A percentile compares a stretch with the other conserved stretches of the same genome.
Evolutionary conservation across 2,113 vertebrate genomes (phyloP).

Genomic region (pig (Sus scrofa)): DNA sequence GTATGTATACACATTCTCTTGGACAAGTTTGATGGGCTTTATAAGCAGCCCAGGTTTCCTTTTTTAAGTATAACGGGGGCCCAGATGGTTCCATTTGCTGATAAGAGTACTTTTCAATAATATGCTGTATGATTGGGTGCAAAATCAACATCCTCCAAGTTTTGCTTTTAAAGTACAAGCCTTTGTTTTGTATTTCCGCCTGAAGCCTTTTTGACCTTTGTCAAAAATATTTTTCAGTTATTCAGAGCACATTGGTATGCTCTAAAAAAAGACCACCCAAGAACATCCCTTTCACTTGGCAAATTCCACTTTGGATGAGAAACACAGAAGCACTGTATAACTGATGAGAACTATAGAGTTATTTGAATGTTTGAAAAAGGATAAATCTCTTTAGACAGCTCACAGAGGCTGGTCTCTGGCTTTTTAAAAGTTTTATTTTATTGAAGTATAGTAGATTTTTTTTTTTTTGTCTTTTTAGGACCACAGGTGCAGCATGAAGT

Average conservation of each 20-base stretch:
- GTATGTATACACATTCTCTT: neutral
- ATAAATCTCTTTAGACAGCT: neutral
- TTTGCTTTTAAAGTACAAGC: conserved; percentile 59
- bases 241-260: conserved; percentile 10
- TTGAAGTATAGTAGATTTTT: too few relatives aligned
- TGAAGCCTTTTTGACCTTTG: conserved; percentile 62
- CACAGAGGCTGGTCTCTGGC: neutral
- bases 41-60: conserved; percentile 48
- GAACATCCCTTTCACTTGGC: conserved; percentile 11
- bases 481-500: too few relatives aligned
- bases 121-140: neutral
- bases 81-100: conserved; percentile 58
- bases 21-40: neutral
- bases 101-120: conserved; percentile 41
- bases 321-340: neutral
- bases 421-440: neutral
- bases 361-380: neutral
- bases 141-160: conserved; percentile 71
- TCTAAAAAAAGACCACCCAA: conserved; percentile 44
- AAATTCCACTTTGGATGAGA: neutral
- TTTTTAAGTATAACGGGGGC: neutral
- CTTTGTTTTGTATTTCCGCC: conserved; percentile 57
- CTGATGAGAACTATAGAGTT: neutral
- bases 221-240: conserved; percentile 62
- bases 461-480: too few relatives aligned